Conservation (phyloP, 2,113 vertebrate species). For the Callaeas wilsoni region DNA sequence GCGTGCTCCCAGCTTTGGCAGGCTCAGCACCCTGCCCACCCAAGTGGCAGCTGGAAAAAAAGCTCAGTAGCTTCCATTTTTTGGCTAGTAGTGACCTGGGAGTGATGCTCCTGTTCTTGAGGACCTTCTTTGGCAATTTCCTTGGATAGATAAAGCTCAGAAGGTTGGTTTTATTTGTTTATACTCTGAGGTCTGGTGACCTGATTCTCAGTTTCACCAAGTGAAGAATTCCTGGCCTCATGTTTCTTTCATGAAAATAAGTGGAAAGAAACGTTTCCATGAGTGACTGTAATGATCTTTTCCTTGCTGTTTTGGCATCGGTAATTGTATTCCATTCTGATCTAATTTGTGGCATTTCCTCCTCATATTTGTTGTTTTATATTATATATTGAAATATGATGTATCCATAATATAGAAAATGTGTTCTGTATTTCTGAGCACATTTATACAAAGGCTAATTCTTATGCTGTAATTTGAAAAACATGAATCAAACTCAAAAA, state of each 20-base stretch:
- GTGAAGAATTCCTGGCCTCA: not conserved
- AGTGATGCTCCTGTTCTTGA: not conserved
- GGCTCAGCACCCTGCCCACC: not conserved
- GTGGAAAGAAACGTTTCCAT: not conserved
- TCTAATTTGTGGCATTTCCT: conserved; percentile 47
- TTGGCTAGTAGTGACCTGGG: not conserved
- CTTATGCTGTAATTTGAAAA: conserved; percentile 29
- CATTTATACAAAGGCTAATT: conserved; percentile 10
- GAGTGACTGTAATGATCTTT: not conserved
- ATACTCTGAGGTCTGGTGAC: not conserved
- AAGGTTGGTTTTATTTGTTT: not conserved
- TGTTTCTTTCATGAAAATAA: not conserved
- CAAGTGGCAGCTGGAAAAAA: not conserved
- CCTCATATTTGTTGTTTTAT: conserved; percentile 37
- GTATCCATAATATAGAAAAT: conserved; percentile 7
- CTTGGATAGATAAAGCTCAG: not conserved
- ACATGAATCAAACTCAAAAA: not conserved
- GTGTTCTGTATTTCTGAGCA: not conserved
- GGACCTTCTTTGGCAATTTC: not conserved
- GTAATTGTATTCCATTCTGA: conserved; percentile 6
- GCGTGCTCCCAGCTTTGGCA: not conserved
- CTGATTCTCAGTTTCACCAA: not conserved
- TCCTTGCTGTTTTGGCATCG: not conserved
- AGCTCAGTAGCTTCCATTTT: not conserved
- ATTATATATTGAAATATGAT: conserved; percentile 41